Conservation (phyloP, 1,140 invertebrate species). For the Drosophila ironensis region DNA sequence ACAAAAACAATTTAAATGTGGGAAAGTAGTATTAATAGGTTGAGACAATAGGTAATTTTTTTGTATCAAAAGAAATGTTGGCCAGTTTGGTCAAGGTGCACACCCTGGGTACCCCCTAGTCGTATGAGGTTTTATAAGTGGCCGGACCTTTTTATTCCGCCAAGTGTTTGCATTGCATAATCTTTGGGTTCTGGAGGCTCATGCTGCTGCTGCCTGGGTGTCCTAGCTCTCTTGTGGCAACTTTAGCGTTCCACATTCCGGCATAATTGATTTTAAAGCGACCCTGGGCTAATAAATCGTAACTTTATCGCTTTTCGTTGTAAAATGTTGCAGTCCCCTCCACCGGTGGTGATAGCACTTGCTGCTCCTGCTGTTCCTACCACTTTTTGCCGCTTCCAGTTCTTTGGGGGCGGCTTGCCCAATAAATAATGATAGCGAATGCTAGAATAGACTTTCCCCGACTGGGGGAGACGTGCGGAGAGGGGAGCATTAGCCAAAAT, state of each 20-base stretch:
- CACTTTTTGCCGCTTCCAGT: conserved; percentile 4
- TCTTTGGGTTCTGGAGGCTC: conserved; percentile 52
- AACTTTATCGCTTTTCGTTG: conserved; percentile 78
- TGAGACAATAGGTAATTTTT: no score
- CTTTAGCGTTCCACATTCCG: conserved; percentile 78
- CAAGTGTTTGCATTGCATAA: conserved; percentile 79
- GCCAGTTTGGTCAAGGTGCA: no score
- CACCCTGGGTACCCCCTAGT: neutral
- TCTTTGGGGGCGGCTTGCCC: conserved; percentile 36
- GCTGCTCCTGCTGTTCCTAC: conserved; percentile 23
- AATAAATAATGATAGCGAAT: conserved; percentile 75
- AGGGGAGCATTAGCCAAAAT: conserved; percentile 57
- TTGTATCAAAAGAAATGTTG: no score
- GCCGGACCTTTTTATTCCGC: conserved; percentile 14
- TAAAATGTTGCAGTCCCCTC: conserved; percentile 43
- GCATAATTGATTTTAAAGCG: conserved; percentile 82
- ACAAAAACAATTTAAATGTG: no score
- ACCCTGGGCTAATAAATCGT: conserved; percentile 80
- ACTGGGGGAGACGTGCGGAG: neutral
- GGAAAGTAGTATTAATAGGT: no score
- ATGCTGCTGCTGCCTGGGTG: conserved; percentile 72
- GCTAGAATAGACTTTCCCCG: conserved; percentile 59
- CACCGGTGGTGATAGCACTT: conserved; percentile 44
- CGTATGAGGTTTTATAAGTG: neutral
- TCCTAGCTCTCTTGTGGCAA: conserved; percentile 42